Conservation (phyloP, 2,113 vertebrate genomes). For the Anser cygnoides region DNA sequence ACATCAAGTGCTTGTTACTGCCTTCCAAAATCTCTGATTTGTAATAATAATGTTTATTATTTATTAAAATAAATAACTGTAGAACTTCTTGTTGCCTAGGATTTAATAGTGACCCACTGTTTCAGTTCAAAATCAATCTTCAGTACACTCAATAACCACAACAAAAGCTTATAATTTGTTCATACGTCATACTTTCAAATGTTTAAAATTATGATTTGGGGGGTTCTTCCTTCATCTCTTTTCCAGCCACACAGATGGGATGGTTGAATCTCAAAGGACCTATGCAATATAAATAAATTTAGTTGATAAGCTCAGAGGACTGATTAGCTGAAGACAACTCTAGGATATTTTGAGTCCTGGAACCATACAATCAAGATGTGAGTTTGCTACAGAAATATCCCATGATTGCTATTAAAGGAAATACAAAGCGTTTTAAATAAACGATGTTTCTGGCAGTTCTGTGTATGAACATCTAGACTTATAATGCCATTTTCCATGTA, state of each 20-base stretch:
- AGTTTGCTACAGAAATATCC: constrained; percentile 18
- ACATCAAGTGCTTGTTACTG: neutral
- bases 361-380: neutral
- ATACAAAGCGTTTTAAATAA: constrained; percentile 47
- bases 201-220: neutral
- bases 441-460: constrained; percentile 19
- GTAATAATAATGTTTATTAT: neutral
- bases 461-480: neutral
- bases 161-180: neutral
- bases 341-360: constrained; percentile 29
- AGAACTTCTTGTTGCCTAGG: neutral
- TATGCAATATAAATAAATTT: constrained; percentile 46
- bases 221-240: neutral
- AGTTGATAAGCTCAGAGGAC: constrained; percentile 28
- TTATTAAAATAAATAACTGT: neutral
- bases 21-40: neutral
- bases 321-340: constrained; percentile 51
- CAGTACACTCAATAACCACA: neutral
- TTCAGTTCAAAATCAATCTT: neutral
- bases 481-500: constrained; percentile 18
- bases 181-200: neutral
- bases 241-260: neutral
- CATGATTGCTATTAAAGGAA: constrained; percentile 35
- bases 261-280: neutral
- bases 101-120: neutral